Evolutionary conservation across 2,888 invertebrate genomes (phyloP).

Genomic region (Micoletzkya japonica): DNA sequence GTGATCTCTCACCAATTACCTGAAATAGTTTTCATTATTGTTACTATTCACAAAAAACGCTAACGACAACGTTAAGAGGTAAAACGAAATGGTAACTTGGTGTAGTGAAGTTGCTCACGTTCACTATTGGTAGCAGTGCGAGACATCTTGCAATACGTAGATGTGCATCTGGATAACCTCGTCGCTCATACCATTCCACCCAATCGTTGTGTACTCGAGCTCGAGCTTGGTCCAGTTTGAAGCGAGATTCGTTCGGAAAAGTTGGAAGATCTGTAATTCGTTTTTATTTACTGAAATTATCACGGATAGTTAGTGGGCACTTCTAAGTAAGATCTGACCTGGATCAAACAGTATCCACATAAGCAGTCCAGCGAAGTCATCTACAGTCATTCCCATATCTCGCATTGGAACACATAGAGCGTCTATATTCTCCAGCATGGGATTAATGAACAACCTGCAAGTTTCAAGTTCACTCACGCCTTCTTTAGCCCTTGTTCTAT

Average conservation of each 20-base stretch:
- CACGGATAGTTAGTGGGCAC: no score
- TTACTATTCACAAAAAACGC: neutral
- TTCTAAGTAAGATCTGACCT: neutral
- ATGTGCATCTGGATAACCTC: constrained; percentile 8
- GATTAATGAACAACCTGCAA: constrained; percentile 13
- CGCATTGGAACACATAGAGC: constrained; percentile 20
- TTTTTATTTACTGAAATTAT: neutral
- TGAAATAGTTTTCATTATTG: neutral
- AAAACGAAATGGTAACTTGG: neutral
- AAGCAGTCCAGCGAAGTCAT: constrained; percentile 7
- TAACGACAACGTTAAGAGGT: neutral
- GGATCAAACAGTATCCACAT: constrained; percentile 21
- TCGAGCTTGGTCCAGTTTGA: constrained; percentile 12
- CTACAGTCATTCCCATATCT: constrained; percentile 22
- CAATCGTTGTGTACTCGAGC: constrained; percentile 12
- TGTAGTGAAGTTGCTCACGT: neutral
- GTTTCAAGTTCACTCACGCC: neutral
- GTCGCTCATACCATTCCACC: neutral
- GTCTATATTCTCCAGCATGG: neutral
- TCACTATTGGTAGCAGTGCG: constrained; percentile 7
- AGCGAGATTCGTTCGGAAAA: constrained; percentile 8
- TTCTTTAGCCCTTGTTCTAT: neutral
- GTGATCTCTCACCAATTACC: constrained; percentile 10
- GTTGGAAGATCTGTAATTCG: constrained; percentile 7
- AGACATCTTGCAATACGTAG: constrained; percentile 22